phyloP scores from a whole-genome alignment of 2,888 invertebrate species.

The Anthrax anthrax region DNA sequence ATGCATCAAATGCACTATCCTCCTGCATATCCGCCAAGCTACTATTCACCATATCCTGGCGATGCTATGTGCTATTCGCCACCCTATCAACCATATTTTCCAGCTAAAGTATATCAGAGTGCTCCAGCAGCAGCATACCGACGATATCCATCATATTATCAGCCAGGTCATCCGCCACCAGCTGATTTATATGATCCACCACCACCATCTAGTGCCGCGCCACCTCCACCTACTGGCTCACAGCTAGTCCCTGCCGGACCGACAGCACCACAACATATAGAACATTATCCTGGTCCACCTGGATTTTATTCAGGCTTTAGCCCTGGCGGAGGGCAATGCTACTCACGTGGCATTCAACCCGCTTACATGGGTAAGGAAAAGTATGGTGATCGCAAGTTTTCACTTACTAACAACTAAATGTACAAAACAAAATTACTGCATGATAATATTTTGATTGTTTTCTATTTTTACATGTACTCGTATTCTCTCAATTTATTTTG shows the following conservation, averaged over 20 bases:
- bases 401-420: slow-evolving; percentile 9
- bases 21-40: slow-evolving; percentile 33
- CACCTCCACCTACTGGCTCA: slow-evolving; percentile 24
- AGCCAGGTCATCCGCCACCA: slow-evolving; percentile 20
- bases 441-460: slow-evolving; percentile 1
- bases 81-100: slow-evolving; percentile 39
- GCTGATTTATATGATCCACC: slow-evolving; percentile 28
- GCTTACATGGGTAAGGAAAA: slow-evolving; percentile 37
- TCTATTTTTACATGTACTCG: background rate
- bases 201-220: slow-evolving; percentile 15
- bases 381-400: slow-evolving; percentile 26
- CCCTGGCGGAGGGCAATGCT: slow-evolving; percentile 39
- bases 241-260: slow-evolving; percentile 33
- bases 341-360: slow-evolving; percentile 38
- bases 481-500: too few relatives aligned
- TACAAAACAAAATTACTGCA: background rate
- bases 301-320: slow-evolving; percentile 41
- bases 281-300: slow-evolving; percentile 41
- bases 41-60: slow-evolving; percentile 32
- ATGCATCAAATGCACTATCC: slow-evolving; percentile 36
- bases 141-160: slow-evolving; percentile 21
- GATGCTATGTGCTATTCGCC: slow-evolving; percentile 37
- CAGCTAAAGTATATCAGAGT: slow-evolving; percentile 37
- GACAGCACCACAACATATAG: slow-evolving; percentile 34
- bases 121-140: slow-evolving; percentile 26